Percentiles rank a stretch among this genome's conserved stretches.
phyloP scores from a whole-genome alignment of 2,797 vertebrate genomes.

The Gallinago stenura region DNA sequence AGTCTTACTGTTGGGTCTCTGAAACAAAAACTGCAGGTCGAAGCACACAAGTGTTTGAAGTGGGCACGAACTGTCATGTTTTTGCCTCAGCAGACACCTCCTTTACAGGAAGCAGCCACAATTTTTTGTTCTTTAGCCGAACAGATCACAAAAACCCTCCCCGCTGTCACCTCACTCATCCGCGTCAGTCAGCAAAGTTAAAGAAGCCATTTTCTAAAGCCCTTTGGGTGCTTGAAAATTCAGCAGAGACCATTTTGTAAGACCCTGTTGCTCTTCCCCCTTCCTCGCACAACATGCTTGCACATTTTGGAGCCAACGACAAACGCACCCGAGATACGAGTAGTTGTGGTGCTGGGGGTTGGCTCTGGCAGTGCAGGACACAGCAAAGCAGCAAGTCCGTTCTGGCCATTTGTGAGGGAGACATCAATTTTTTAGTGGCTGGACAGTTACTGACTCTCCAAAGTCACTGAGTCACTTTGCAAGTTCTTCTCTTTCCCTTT shows the following conservation, averaged over 20 bases:
- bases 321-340: fast-evolving
- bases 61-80: background rate
- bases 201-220: background rate
- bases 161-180: background rate
- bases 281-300: background rate
- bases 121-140: background rate
- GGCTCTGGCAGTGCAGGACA: background rate
- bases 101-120: conserved; percentile 40
- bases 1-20: background rate
- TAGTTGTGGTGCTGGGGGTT: background rate
- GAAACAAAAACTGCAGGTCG: background rate
- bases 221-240: background rate
- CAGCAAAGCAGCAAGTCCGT: background rate
- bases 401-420: background rate
- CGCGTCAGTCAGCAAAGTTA: background rate
- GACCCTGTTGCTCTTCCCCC: background rate
- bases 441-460: background rate
- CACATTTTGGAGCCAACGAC: fast-evolving
- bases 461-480: background rate
- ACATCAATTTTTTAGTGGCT: background rate
- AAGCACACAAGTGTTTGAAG: background rate
- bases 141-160: background rate
- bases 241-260: background rate
- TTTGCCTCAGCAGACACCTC: background rate
- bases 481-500: background rate